Evolutionary conservation across 2,797 vertebrate species (phyloP).

Genomic region (Aythya fuligula): DNA sequence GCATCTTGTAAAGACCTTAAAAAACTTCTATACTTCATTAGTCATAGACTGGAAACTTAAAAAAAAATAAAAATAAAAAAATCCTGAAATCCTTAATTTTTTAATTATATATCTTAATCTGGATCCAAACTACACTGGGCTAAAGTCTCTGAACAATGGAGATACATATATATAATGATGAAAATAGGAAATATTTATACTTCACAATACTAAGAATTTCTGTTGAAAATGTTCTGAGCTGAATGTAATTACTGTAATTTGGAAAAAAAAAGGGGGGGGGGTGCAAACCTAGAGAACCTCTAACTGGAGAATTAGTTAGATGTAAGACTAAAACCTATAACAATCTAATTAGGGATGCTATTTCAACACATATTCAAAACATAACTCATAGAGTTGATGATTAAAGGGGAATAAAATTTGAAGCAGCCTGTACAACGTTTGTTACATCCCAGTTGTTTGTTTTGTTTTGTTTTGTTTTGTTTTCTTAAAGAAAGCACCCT

Average conservation of each 20-base stretch:
- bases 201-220: too few relatives aligned
- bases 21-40: neutral
- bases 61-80: too few relatives aligned
- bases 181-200: too few relatives aligned
- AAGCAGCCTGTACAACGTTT: rapidly evolving
- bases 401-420: neutral
- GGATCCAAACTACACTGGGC: neutral
- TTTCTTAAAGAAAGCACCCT: neutral
- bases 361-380: neutral
- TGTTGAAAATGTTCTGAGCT: neutral
- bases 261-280: neutral
- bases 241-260: neutral
- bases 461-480: too few relatives aligned
- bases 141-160: neutral
- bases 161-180: neutral
- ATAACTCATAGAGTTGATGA: neutral
- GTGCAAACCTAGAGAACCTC: neutral
- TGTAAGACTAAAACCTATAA: neutral
- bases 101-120: neutral
- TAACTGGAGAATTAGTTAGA: neutral
- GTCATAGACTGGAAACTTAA: neutral
- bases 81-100: neutral
- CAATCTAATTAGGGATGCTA: too few relatives aligned
- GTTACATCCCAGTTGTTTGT: neutral
- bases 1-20: neutral